A percentile compares a stretch with the other conserved stretches of the same genome.
These are phyloP conservation scores for Thryonomys swinderianus DNA, from an alignment of 2,113 vertebrate genomes.

Conservation along the genomic window DNA sequence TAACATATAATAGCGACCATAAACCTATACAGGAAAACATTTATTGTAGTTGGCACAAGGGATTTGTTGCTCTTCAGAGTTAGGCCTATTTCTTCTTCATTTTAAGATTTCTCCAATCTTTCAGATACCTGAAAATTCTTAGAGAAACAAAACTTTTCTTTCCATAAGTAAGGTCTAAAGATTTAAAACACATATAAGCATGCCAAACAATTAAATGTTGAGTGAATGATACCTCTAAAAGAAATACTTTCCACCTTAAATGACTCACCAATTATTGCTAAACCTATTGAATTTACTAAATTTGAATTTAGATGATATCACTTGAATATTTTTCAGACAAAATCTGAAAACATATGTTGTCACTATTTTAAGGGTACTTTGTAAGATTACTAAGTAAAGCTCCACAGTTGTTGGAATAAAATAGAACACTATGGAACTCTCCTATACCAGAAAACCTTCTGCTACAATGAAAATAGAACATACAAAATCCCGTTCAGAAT, in stretches of 20 bases:
- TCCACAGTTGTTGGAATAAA: not conserved
- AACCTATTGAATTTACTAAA: not conserved
- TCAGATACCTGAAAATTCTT: not conserved
- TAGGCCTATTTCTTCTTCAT: not conserved
- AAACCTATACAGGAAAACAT: not conserved
- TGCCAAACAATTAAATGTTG: not conserved
- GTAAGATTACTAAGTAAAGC: not conserved
- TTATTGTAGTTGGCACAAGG: not conserved
- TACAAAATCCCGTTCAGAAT: not conserved
- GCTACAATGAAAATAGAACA: not conserved
- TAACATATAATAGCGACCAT: slow-evolving; percentile 14
- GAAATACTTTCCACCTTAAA: slow-evolving; percentile 43
- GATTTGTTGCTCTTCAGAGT: not conserved
- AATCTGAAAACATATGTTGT: not conserved
- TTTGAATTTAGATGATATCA: slow-evolving; percentile 30
- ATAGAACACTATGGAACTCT: not conserved
- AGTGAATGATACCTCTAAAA: not conserved
- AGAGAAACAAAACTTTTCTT: slow-evolving; percentile 19
- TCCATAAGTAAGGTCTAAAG: not conserved
- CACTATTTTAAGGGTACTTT: not conserved
- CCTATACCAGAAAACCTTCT: not conserved
- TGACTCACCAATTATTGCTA: not conserved
- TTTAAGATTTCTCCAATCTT: slow-evolving; percentile 32
- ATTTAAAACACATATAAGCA: not conserved
- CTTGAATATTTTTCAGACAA: slow-evolving; percentile 38